A percentile compares a stretch with the other conserved stretches of the same genome.
phyloP scores from a whole-genome alignment of 2,797 vertebrate genomes.

The Artibeus jamaicensis region DNA sequence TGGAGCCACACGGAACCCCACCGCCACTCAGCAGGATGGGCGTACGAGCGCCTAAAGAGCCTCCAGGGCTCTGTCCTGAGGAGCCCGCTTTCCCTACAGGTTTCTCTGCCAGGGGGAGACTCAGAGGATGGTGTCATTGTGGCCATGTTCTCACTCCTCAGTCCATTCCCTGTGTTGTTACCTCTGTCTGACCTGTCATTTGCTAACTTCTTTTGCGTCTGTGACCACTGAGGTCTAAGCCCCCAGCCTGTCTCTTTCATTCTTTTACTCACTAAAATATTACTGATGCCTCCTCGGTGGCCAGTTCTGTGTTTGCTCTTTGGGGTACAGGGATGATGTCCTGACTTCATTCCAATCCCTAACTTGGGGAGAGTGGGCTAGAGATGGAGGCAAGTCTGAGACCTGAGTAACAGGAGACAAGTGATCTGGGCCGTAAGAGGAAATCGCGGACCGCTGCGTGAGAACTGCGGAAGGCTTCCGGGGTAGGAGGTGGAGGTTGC shows the following conservation, averaged over 20 bases:
- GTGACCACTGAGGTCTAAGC: not conserved
- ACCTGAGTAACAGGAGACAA: not conserved
- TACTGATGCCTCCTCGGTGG: not conserved
- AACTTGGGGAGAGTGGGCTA: not conserved
- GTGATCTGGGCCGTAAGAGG: not conserved
- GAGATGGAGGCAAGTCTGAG: not conserved
- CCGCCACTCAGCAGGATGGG: not conserved
- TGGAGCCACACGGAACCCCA: not conserved
- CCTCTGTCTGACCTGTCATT: not conserved
- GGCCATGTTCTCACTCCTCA: not conserved
- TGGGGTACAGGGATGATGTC: not conserved
- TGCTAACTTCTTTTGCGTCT: not conserved
- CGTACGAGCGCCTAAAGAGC: not conserved
- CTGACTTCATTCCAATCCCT: not conserved
- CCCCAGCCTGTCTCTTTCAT: not conserved
- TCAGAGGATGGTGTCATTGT: not conserved
- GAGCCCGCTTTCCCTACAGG: not conserved
- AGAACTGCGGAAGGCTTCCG: not conserved
- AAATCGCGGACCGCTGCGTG: not conserved
- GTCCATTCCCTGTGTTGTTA: not conserved
- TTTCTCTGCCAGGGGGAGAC: not conserved
- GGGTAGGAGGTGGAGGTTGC: not conserved
- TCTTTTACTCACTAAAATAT: not conserved
- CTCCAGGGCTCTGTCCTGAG: not conserved
- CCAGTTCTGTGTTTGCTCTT: not conserved